Percentiles rank a stretch among this genome's conserved stretches.
These are phyloP conservation scores for Mesoclemmys tuberculata DNA, from an alignment of 2,113 vertebrate genomes.

Conservation along the genomic window DNA sequence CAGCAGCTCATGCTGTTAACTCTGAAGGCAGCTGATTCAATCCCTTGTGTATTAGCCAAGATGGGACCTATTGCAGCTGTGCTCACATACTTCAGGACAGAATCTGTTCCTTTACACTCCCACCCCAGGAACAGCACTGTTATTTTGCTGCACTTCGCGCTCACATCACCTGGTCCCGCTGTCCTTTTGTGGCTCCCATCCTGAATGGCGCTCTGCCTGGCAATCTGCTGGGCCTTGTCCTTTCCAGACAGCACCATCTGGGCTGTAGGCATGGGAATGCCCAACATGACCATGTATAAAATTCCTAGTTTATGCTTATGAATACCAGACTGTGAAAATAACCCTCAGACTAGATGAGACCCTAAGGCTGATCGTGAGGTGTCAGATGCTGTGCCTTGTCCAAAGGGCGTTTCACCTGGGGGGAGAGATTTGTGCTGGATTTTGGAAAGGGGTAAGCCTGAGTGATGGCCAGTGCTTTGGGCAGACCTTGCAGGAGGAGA, in stretches of 20 bases:
- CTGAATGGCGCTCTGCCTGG: neutral
- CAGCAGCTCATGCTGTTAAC: neutral
- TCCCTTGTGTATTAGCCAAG: rapidly evolving
- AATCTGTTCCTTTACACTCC: neutral
- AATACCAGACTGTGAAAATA: slow-evolving; percentile 79
- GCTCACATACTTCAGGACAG: rapidly evolving
- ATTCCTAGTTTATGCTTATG: slow-evolving; percentile 73
- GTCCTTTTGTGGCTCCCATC: rapidly evolving
- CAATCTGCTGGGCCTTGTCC: slow-evolving; percentile 22
- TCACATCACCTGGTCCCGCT: rapidly evolving
- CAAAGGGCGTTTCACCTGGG: neutral
- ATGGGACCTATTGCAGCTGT: rapidly evolving
- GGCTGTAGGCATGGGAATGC: slow-evolving; percentile 53
- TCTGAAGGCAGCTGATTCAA: rapidly evolving
- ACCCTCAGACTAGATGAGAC: slow-evolving; percentile 73
- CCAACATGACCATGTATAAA: slow-evolving; percentile 36
- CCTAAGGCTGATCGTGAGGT: slow-evolving; percentile 51
- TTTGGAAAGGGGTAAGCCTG: neutral
- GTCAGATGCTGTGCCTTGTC: slow-evolving; percentile 57
- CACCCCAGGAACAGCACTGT: neutral
- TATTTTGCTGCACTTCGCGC: neutral
- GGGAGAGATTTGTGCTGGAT: neutral
- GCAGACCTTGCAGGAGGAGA: neutral
- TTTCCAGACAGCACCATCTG: slow-evolving; percentile 62
- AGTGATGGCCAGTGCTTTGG: neutral